phyloP scores from a whole-genome alignment of 2,797 vertebrate genomes.

The Carduelis carduelis region DNA sequence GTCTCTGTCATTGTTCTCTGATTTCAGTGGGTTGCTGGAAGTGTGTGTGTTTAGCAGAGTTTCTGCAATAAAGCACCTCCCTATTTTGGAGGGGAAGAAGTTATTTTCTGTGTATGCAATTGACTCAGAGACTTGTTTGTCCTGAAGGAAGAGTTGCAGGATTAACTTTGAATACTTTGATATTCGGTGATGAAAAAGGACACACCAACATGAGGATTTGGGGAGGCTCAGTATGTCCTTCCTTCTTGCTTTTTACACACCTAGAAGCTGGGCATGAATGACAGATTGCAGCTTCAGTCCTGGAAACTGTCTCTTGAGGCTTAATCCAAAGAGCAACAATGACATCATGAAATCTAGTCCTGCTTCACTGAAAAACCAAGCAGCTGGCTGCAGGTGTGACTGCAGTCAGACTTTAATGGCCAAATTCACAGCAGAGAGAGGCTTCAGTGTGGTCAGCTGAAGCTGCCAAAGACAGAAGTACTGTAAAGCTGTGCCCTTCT shows the following conservation, averaged over 20 bases:
- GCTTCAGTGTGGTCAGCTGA: background rate
- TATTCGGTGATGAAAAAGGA: background rate
- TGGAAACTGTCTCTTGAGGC: background rate
- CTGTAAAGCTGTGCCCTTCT: background rate
- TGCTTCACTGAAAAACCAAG: background rate
- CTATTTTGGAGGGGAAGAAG: background rate
- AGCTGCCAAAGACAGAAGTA: background rate
- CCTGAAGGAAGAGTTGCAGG: constrained; percentile 32
- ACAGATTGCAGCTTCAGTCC: background rate
- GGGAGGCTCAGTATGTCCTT: background rate
- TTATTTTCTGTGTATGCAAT: background rate
- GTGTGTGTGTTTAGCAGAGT: constrained; percentile 9
- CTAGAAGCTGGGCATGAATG: background rate
- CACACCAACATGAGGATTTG: background rate
- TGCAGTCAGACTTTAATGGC: background rate
- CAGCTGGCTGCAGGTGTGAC: background rate
- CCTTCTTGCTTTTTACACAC: background rate
- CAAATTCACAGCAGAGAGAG: background rate
- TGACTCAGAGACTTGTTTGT: constrained; percentile 30
- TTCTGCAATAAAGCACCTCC: constrained; percentile 44
- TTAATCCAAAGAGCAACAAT: background rate
- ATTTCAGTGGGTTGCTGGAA: constrained; percentile 30
- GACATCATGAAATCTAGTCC: background rate
- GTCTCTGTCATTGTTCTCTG: constrained; percentile 50
- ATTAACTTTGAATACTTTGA: constrained; percentile 36